Percentiles rank a stretch among this genome's conserved stretches.
Conservation (phyloP, 37 sponge, comb jelly and placozoan species). For the Cliona cf. orientalis region DNA sequence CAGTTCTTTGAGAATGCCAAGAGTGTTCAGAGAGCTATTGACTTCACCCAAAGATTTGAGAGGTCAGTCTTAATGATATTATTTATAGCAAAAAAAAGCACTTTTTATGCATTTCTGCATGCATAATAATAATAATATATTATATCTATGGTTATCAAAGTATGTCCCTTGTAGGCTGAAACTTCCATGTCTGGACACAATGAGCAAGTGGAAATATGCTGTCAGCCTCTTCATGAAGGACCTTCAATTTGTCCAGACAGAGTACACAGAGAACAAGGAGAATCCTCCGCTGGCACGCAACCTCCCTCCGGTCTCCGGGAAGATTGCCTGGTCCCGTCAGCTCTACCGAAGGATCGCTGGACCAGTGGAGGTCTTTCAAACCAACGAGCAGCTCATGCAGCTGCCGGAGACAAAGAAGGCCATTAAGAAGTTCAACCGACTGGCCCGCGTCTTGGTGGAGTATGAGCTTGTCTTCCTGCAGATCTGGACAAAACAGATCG, state of each 20-base stretch:
- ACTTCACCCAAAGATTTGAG: slow-evolving; percentile 64
- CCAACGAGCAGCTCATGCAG: slow-evolving; percentile 67
- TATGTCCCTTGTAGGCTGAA: slow-evolving; percentile 58
- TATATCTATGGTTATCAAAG: neutral
- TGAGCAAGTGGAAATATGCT: slow-evolving; percentile 55
- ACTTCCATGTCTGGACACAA: slow-evolving; percentile 73
- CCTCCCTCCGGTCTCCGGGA: slow-evolving; percentile 94
- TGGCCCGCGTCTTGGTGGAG: slow-evolving; percentile 91
- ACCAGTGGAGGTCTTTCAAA: slow-evolving; percentile 80
- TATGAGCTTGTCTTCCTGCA: slow-evolving; percentile 88
- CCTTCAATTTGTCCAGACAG: slow-evolving; percentile 75
- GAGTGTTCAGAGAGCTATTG: slow-evolving; percentile 48
- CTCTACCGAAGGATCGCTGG: slow-evolving; percentile 87
- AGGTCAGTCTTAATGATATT: no score
- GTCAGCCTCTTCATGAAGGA: slow-evolving; percentile 78
- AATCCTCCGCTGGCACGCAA: slow-evolving; percentile 92
- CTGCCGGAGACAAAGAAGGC: slow-evolving; percentile 76
- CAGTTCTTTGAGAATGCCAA: slow-evolving; percentile 56
- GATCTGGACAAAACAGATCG: slow-evolving; percentile 73
- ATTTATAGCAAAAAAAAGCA: no score
- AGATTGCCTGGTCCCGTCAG: slow-evolving; percentile 93
- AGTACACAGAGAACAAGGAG: slow-evolving; percentile 86
- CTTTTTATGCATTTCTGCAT: neutral
- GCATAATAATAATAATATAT: no score
- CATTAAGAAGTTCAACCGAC: slow-evolving; percentile 92